Base-by-base conservation (phyloP, 2,888 invertebrate species). In the Agonum fuliginosum region DNA sequence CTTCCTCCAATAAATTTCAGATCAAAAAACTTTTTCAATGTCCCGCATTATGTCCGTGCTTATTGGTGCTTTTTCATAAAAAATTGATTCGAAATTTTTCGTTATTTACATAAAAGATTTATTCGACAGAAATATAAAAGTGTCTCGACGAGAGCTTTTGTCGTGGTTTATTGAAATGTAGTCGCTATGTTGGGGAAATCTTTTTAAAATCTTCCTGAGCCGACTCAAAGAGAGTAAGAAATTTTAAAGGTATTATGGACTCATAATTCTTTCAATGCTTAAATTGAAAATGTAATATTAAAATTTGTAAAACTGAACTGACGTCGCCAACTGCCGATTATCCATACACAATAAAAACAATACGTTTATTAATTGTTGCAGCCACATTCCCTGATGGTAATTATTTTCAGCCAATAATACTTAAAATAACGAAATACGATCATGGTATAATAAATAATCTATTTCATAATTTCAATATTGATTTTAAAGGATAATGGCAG, bases 81-180 rank as follows among this genome's bases (percentile, higher is more conserved):
- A 74, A 74, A 74, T 74, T 74, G 74, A 74, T 74, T 74, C 46
- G 74, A 41, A 74, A 30, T 65, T 74, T 65, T 74, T 43, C 62
- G 41, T 46, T 74, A 74, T 74, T 74, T 74, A 74, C 74, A 74
- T 74, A 74, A 74, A 74, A 74, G 74, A 74, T 74, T 74, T 74
- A 74, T 74, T 62, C 62, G 74, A 74, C 62, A 74, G 62, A 65
- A 74, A 74, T 74, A 65, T 74, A 74, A 73, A 73, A 73, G 73
- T 73, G 73, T 73, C 73, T 73, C 58, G 22, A 27, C 20, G 51
- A 20, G 14, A 22, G 54, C 73, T 58, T 70, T 73, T 73, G 73
- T 73, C 54, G 73, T 58, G 54, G 73, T 73, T 73, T 73, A 73
- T 73, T 73, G 73, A 22, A 73, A 73, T 58, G 73, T 58, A 73